Evolutionary conservation across 2,113 vertebrate species (phyloP).

Genomic region (Neolamprologus toae): DNA sequence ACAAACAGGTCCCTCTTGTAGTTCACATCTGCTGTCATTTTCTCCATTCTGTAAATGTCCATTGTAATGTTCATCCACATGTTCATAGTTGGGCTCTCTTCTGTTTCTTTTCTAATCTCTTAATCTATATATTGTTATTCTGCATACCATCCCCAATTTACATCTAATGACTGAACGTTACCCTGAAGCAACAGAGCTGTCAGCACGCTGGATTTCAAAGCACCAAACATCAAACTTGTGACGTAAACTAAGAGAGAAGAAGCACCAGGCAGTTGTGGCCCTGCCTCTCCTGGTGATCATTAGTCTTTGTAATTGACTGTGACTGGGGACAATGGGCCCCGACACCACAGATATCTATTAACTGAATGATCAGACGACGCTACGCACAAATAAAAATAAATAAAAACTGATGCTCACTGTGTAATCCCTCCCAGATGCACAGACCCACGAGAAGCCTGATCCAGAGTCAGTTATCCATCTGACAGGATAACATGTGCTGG

Average conservation of each 20-base stretch:
- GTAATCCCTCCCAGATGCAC: conserved; percentile 28
- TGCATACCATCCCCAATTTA: background rate
- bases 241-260: conserved; percentile 13
- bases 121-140: background rate
- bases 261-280: conserved; percentile 1
- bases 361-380: background rate
- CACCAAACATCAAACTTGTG: background rate
- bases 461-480: background rate
- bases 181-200: background rate
- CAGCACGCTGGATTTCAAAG: background rate
- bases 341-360: conserved; percentile 1
- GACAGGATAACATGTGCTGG: background rate
- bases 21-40: no score
- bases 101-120: background rate
- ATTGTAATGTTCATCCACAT: no score
- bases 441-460: background rate
- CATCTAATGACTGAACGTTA: background rate
- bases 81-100: no score
- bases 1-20: no score
- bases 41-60: no score
- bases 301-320: background rate
- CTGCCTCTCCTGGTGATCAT: background rate
- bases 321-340: background rate
- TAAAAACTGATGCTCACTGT: background rate
- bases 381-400: background rate